Percentiles rank a stretch among this genome's conserved stretches.
These are phyloP conservation scores for Agonopterix arenella DNA, from an alignment of 2,888 invertebrate genomes.

Conservation along the genomic window DNA sequence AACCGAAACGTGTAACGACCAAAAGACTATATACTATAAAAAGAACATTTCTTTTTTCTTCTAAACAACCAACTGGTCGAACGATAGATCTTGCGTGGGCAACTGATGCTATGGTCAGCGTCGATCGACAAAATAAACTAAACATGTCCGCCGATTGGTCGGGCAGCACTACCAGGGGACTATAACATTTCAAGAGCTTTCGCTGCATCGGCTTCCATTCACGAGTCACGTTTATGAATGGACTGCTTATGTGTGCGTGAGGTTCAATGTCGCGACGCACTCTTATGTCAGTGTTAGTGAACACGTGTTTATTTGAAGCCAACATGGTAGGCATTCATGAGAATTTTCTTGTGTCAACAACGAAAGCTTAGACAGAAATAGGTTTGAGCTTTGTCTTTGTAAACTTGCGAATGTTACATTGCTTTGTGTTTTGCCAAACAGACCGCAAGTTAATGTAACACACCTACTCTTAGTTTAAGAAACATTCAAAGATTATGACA, in stretches of 20 bases:
- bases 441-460: no score
- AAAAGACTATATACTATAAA: no score
- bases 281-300: constrained; percentile 20
- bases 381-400: constrained; percentile 58
- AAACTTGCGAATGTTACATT: constrained; percentile 35
- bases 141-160: constrained; percentile 66
- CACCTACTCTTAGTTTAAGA: no score
- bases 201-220: constrained; percentile 43
- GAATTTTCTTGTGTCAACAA: constrained; percentile 73
- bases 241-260: constrained; percentile 45
- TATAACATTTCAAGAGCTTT: constrained; percentile 51
- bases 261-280: constrained; percentile 15
- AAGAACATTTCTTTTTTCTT: not conserved
- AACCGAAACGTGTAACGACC: no score
- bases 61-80: constrained; percentile 7
- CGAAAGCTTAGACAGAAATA: constrained; percentile 62
- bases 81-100: not conserved
- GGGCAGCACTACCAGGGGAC: constrained; percentile 53
- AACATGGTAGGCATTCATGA: constrained; percentile 69
- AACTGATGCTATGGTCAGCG: constrained; percentile 18
- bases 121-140: constrained; percentile 35
- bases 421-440: not conserved
- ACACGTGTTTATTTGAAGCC: constrained; percentile 67
- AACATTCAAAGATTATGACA: no score
- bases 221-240: constrained; percentile 49